Percentiles rank a stretch among this genome's conserved stretches.
Evolutionary conservation across 2,797 vertebrate genomes (phyloP).

Genomic region (Megalops cyprinoides): DNA sequence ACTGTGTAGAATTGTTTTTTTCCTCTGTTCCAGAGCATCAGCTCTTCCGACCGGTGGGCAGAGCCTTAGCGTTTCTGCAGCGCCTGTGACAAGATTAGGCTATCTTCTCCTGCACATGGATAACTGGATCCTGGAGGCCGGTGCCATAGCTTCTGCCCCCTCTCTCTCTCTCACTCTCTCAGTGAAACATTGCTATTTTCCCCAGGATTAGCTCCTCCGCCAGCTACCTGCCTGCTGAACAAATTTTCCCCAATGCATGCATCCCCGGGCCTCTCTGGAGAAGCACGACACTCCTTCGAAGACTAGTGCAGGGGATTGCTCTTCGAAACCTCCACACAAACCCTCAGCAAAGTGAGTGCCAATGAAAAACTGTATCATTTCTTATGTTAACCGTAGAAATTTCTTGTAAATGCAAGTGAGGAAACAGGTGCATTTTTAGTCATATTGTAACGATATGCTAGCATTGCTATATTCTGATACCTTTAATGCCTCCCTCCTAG

Average conservation of each 20-base stretch:
- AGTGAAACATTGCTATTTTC: constrained; percentile 69
- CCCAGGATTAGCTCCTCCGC: constrained; percentile 65
- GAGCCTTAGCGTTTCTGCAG: constrained; percentile 41
- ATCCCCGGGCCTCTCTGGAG: too few relatives aligned
- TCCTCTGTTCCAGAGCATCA: constrained; percentile 40
- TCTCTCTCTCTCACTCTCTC: constrained; percentile 43
- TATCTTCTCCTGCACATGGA: constrained; percentile 71
- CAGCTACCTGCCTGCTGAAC: neutral
- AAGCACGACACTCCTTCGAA: too few relatives aligned
- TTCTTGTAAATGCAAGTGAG: too few relatives aligned
- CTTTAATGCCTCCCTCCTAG: too few relatives aligned
- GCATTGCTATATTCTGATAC: too few relatives aligned
- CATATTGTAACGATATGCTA: too few relatives aligned
- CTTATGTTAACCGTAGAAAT: too few relatives aligned
- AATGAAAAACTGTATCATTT: too few relatives aligned
- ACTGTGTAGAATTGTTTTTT: neutral
- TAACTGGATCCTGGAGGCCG: constrained; percentile 67
- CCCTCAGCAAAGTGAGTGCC: too few relatives aligned
- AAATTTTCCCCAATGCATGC: neutral
- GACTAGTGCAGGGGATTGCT: too few relatives aligned
- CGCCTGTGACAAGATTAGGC: constrained; percentile 69
- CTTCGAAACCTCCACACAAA: too few relatives aligned
- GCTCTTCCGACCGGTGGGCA: constrained; percentile 54
- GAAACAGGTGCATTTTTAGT: too few relatives aligned
- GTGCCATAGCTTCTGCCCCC: constrained; percentile 42